phyloP scores from a whole-genome alignment of 2,113 vertebrate species.

The Agapornis roseicollis region DNA sequence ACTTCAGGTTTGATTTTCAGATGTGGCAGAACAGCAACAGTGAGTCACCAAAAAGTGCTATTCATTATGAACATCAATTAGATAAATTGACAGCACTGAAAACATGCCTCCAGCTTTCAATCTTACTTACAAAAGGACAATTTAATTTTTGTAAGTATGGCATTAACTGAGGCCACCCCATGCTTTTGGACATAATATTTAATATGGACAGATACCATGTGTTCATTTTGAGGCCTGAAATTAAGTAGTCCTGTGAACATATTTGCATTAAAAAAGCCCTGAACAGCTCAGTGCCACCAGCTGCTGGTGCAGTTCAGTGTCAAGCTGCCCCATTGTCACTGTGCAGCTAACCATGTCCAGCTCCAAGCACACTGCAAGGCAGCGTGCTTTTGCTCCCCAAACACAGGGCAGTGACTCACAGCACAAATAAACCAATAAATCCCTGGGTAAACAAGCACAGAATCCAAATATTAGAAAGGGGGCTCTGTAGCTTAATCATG shows the following conservation, averaged over 20 bases:
- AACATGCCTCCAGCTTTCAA: neutral
- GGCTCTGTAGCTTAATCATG: neutral
- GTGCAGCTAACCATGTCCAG: neutral
- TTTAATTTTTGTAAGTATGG: neutral
- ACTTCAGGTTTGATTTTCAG: neutral
- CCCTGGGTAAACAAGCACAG: neutral
- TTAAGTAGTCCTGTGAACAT: neutral
- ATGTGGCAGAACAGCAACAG: neutral
- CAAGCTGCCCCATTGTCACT: accelerated
- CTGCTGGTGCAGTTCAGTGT: neutral
- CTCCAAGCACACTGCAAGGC: accelerated
- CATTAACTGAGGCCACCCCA: neutral
- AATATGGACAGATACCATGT: neutral
- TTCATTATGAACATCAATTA: neutral
- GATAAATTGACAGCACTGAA: neutral
- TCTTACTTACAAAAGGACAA: neutral
- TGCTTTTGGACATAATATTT: neutral
- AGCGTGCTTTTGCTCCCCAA: neutral
- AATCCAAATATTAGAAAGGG: neutral
- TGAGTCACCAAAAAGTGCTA: neutral
- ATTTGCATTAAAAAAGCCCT: neutral
- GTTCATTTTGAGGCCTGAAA: neutral
- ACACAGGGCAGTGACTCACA: neutral
- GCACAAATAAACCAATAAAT: neutral
- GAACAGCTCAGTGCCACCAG: neutral